phyloP scores from a whole-genome alignment of 92 coral and sea anemone species.

The Palythoa caribaeorum region DNA sequence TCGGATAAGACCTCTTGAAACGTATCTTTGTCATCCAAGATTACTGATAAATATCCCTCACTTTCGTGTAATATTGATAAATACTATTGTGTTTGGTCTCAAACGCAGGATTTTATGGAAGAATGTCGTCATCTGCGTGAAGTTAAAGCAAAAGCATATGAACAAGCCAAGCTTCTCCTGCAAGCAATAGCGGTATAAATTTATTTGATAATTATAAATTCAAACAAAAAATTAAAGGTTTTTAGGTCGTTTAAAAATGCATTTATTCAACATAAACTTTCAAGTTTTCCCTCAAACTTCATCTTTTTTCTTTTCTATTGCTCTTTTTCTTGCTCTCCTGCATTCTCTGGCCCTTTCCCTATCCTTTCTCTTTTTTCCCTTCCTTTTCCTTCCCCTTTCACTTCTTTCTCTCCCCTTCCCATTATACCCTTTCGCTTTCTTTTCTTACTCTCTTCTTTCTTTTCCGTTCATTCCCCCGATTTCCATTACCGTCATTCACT shows the following conservation, averaged over 20 bases:
- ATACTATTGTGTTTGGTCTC: not conserved
- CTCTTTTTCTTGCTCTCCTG: not conserved
- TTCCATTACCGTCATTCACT: too few species aligned
- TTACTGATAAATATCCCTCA: too few species aligned
- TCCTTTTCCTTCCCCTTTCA: not conserved
- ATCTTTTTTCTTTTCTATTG: not conserved
- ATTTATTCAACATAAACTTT: not conserved
- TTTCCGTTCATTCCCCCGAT: not conserved
- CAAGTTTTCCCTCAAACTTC: not conserved
- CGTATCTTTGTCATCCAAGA: too few species aligned
- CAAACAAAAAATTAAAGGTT: not conserved
- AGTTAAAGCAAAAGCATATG: conserved; percentile 61
- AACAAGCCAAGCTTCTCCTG: conserved; percentile 71
- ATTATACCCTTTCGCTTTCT: not conserved
- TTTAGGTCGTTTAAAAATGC: too few species aligned
- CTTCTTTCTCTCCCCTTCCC: not conserved
- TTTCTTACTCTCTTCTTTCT: not conserved
- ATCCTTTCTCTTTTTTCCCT: too few species aligned
- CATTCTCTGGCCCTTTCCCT: not conserved
- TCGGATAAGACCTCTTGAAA: too few species aligned
- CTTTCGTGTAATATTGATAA: too few species aligned
- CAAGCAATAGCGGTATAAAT: conserved; percentile 67
- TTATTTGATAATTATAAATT: not conserved
- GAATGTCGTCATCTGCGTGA: conserved; percentile 67
- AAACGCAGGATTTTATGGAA: conserved; percentile 71